Percentiles rank a stretch among this genome's conserved stretches.
These are phyloP conservation scores for Acanthiza pusilla DNA, from an alignment of 2,797 vertebrate genomes.

Conservation along the genomic window DNA sequence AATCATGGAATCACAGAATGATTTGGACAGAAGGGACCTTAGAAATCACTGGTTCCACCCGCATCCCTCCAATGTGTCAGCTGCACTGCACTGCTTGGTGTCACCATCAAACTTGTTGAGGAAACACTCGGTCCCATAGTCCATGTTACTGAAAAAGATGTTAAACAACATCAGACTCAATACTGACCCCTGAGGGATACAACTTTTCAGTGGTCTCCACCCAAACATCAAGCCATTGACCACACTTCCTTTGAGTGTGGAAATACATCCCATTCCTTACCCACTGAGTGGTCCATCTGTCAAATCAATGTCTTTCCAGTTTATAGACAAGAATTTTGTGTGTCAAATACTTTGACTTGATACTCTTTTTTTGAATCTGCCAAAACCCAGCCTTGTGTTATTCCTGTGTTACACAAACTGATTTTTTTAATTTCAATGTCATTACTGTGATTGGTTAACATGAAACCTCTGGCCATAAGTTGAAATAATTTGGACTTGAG, in stretches of 20 bases:
- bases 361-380: not conserved
- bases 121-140: not conserved
- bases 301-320: not conserved
- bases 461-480: not conserved
- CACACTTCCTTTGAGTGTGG: accelerated
- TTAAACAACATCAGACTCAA: not conserved
- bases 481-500: not conserved
- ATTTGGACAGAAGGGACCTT: not conserved
- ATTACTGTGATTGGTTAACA: not conserved
- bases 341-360: not conserved
- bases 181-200: not conserved
- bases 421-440: not conserved
- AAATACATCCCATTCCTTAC: not conserved
- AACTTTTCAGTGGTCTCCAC: accelerated
- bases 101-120: not conserved
- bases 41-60: not conserved
- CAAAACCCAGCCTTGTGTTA: not conserved
- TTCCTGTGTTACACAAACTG: not conserved
- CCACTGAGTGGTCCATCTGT: not conserved
- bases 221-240: not conserved
- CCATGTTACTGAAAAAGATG: not conserved
- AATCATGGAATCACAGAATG: not conserved
- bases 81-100: not conserved
- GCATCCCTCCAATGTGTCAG: accelerated
- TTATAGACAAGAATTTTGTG: not conserved